A percentile compares a stretch with the other conserved stretches of the same genome.
phyloP scores from a whole-genome alignment of 2,797 vertebrate genomes.

The Sebastes alutus region DNA sequence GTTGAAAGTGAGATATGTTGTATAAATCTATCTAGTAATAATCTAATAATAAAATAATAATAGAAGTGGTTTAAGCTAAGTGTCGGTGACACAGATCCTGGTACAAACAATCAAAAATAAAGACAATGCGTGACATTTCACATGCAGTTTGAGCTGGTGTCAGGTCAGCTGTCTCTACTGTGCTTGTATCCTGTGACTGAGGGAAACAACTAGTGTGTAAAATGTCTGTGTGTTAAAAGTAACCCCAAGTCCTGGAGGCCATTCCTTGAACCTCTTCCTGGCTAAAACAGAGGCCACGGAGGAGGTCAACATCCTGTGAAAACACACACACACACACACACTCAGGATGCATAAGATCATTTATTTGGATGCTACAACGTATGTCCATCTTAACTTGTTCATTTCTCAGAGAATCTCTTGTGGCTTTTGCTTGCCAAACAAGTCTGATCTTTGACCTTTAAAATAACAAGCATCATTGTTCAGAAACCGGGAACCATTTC shows the following conservation, averaged over 20 bases:
- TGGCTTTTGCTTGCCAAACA: neutral
- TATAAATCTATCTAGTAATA: neutral
- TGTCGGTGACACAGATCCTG: neutral
- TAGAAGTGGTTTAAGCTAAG: neutral
- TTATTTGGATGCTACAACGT: neutral
- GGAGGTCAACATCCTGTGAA: slow-evolving; percentile 49
- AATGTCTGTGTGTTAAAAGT: slow-evolving; percentile 13
- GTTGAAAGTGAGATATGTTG: neutral
- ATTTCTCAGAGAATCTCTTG: neutral
- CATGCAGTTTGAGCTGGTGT: neutral
- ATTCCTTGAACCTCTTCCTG: slow-evolving; percentile 56
- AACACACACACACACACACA: neutral
- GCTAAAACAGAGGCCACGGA: slow-evolving; percentile 27
- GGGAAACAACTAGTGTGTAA: slow-evolving; percentile 7
- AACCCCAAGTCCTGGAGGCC: slow-evolving; percentile 25
- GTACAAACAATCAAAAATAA: neutral
- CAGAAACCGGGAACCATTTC: neutral
- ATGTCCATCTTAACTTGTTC: neutral
- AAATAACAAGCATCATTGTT: slow-evolving; percentile 9
- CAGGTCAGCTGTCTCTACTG: neutral
- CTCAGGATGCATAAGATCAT: neutral
- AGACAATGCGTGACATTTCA: neutral
- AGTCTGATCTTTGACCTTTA: slow-evolving; percentile 23
- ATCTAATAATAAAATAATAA: neutral
- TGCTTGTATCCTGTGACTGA: slow-evolving; percentile 30